A percentile compares a stretch with the other conserved stretches of the same genome.
Evolutionary conservation across 1,140 invertebrate genomes (phyloP).

Genomic region (Oedothorax gibbosus): DNA sequence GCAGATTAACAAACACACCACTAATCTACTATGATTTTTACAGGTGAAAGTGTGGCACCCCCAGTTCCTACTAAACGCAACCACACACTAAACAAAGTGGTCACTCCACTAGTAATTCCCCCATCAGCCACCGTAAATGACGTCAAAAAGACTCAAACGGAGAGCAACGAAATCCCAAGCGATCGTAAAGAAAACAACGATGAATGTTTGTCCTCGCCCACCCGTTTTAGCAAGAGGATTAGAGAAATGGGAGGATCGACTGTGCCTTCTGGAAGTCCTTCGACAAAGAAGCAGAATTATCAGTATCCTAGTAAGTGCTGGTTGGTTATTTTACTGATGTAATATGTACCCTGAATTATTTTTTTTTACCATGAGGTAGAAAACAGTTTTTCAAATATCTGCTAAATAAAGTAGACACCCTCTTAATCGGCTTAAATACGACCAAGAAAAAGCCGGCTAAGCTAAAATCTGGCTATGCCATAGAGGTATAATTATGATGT

Average conservation of each 20-base stretch:
- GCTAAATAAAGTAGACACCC: too few relatives aligned
- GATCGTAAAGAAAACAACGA: conserved; percentile 44
- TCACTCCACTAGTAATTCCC: neutral
- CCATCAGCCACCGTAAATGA: neutral
- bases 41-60: conserved; percentile 28
- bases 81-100: neutral
- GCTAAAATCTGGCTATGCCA: too few relatives aligned
- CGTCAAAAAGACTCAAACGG: neutral
- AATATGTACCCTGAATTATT: too few relatives aligned
- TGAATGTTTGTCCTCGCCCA: conserved; percentile 35
- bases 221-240: conserved; percentile 45
- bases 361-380: too few relatives aligned
- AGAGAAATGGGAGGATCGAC: conserved; percentile 20
- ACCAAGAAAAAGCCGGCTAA: too few relatives aligned
- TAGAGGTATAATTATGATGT: too few relatives aligned
- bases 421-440: too few relatives aligned
- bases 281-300: conserved; percentile 23
- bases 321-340: neutral
- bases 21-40: neutral
- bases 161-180: conserved; percentile 6
- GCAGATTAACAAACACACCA: too few relatives aligned
- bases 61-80: conserved; percentile 46
- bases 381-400: too few relatives aligned
- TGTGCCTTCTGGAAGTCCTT: conserved; percentile 13
- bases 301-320: conserved; percentile 41